Conservation (phyloP, 2,888 invertebrate species). For the Desoria tigrina region DNA sequence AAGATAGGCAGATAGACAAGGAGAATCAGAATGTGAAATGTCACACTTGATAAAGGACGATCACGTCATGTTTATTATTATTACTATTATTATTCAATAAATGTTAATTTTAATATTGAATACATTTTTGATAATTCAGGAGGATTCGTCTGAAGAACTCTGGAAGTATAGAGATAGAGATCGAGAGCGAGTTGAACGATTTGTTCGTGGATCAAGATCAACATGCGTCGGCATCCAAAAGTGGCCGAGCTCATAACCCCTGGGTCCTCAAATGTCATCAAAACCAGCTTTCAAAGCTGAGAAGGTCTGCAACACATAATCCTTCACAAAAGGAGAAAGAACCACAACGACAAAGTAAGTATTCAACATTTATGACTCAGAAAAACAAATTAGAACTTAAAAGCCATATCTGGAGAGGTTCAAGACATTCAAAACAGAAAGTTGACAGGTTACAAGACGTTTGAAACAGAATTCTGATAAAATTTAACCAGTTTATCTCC, state of each 20-base stretch:
- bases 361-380: too few species aligned
- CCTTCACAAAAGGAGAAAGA: constrained; percentile 45
- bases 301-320: constrained; percentile 31
- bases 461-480: too few species aligned
- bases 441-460: too few species aligned
- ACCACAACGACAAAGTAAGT: constrained; percentile 47
- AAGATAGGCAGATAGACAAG: too few species aligned
- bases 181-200: constrained; percentile 55
- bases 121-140: too few species aligned
- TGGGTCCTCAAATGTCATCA: constrained; percentile 63
- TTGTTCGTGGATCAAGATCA: constrained; percentile 53
- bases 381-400: too few species aligned
- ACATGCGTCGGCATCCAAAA: constrained; percentile 27
- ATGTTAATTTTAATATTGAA: too few species aligned
- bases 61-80: not conserved
- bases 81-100: not conserved
- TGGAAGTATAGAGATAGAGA: constrained; percentile 56
- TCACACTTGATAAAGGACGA: too few species aligned
- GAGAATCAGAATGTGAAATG: too few species aligned
- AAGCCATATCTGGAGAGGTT: constrained; percentile 3
- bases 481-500: too few species aligned
- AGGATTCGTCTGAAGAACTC: constrained; percentile 57
- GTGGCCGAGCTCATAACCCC: constrained; percentile 58
- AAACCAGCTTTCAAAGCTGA: constrained; percentile 57
- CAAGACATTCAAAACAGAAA: too few species aligned